A percentile compares a stretch with the other conserved stretches of the same genome.
These are phyloP conservation scores for Drosophila robusta DNA, from an alignment of 2,888 invertebrate species.

Conservation along the genomic window DNA sequence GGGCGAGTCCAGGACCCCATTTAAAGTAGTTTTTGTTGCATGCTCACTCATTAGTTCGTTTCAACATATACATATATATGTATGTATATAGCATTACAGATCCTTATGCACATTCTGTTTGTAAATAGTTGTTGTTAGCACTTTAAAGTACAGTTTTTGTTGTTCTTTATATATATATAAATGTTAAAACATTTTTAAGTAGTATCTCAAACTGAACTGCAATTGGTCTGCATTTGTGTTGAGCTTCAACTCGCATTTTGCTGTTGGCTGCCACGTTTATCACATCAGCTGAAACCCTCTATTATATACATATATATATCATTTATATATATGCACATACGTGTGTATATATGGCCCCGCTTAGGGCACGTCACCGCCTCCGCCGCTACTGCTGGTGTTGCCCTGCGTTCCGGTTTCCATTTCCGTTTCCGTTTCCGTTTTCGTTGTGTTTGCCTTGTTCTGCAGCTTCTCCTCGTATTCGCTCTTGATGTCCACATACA, in stretches of 20 bases:
- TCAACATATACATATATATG: constrained; percentile 5
- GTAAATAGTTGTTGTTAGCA: constrained; percentile 41
- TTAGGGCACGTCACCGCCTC: constrained; percentile 12
- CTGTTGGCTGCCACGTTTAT: constrained; percentile 41
- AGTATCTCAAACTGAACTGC: constrained; percentile 4
- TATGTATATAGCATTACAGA: constrained; percentile 13
- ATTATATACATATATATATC: constrained; percentile 8
- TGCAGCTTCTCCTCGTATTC: constrained; percentile 83
- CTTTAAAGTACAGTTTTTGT: background rate
- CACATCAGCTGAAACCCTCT: constrained; percentile 56
- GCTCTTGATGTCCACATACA: constrained; percentile 82
- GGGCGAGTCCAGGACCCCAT: constrained; percentile 43
- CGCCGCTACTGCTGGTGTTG: constrained; percentile 11
- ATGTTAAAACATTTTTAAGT: constrained; percentile 6
- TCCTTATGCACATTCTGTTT: constrained; percentile 17
- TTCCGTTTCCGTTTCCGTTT: constrained; percentile 14
- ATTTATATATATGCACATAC: background rate
- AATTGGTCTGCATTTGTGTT: background rate
- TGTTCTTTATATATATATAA: constrained; percentile 1
- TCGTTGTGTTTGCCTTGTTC: constrained; percentile 51
- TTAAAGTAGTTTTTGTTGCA: constrained; percentile 60
- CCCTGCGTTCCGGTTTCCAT: constrained; percentile 6
- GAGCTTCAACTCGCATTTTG: constrained; percentile 8
- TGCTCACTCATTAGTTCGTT: constrained; percentile 60
- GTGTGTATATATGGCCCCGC: constrained; percentile 8